A percentile compares a stretch with the other conserved stretches of the same genome.
Evolutionary conservation across 2,797 vertebrate genomes (phyloP).

Genomic region (Micropoecilia bifurca): DNA sequence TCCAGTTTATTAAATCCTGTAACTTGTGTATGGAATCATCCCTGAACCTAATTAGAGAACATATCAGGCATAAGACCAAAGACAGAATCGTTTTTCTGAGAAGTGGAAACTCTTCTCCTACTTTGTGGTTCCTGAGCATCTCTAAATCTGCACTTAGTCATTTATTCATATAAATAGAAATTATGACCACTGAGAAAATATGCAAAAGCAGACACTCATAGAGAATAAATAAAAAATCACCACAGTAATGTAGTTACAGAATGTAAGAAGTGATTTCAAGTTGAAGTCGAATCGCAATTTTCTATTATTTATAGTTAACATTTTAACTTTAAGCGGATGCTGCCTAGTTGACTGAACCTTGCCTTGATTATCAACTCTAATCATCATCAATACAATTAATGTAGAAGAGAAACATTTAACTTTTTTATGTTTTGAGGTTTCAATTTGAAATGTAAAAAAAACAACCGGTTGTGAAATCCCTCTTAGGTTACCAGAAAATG

Average conservation of each 20-base stretch:
- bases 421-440: background rate
- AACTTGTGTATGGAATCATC: conserved; percentile 51
- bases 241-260: background rate
- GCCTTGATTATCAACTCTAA: background rate
- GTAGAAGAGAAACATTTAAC: background rate
- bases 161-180: conserved; percentile 57
- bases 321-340: background rate
- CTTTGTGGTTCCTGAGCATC: conserved; percentile 32
- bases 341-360: background rate
- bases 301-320: background rate
- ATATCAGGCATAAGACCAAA: conserved; percentile 70
- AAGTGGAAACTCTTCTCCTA: conserved; percentile 60
- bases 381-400: background rate
- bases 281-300: background rate
- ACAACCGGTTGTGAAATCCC: background rate
- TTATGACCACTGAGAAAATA: conserved; percentile 24
- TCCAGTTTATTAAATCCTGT: conserved; percentile 67
- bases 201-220: conserved; percentile 4
- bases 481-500: background rate
- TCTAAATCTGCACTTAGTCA: conserved; percentile 43
- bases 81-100: conserved; percentile 52
- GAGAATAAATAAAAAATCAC: background rate
- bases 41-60: conserved; percentile 67
- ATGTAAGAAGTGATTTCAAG: conserved; percentile 3
- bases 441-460: background rate